Base-by-base conservation (phyloP, 1,140 invertebrate genomes). In the Ylistrum balloti region DNA sequence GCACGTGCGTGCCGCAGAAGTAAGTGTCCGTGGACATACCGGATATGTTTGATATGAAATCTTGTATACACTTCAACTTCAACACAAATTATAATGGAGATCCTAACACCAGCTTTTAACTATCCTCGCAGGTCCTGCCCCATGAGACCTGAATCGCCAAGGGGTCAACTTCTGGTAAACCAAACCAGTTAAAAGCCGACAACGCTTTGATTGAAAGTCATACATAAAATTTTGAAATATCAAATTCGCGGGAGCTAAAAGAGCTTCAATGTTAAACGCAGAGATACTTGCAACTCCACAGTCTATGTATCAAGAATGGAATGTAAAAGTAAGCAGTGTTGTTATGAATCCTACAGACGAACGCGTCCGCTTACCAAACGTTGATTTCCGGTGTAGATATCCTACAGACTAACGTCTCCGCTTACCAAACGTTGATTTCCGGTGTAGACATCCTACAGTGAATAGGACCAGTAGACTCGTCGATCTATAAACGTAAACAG, bases 191-290 rank as follows among this genome's bases (percentile, higher is more conserved):
- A 5, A 74, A 74, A 74, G 56, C 56, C 9, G 56, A 74, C 56
- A 74, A 1, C 22, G 1, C n/a, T 74, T n/a, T 74, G 56, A 74
- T 74, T 11, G 56, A 28, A 28, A 74, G 56, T 74, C 56, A 11
- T 74, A 74, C n/a, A 74, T n/a, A 74, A 74, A 2, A 74, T 74
- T 74, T 74, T 11, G 28, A n/a, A 74, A 74, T 74, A 74, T 74
- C 56, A 28, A 28, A 74, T 74, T 74, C 56, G 22, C 28, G 2
- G 3, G 56, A 74, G 28, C 56, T 74, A n/a, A 28, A 74, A 74
- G n/a, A 74, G 28, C 56, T n/a, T 0, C 2, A 20, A 20, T 15
- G 22, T 74, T 28, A 17, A 5, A 74, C 28, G 28, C 0, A 74
- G n/a, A 28, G 28, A 28, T 28, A n/a, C 7, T n/a, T 74, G 56